These are phyloP conservation scores for Tyto alba DNA, from an alignment of 2,113 vertebrate species.

Conservation along the genomic window DNA sequence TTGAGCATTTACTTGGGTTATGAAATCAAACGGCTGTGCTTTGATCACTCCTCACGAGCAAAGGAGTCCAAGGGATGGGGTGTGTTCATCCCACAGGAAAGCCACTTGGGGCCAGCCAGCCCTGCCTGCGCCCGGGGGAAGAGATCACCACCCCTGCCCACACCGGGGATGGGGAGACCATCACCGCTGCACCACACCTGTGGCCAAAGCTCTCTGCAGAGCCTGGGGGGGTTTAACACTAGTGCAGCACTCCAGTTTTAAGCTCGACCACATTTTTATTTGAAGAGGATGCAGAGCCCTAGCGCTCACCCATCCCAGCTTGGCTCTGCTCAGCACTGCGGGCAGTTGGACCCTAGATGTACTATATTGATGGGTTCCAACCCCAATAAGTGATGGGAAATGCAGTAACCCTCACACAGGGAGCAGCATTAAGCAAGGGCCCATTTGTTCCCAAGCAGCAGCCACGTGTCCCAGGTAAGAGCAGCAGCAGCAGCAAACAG, in stretches of 20 bases:
- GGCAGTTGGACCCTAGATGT: neutral
- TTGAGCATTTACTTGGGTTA: neutral
- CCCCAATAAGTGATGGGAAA: neutral
- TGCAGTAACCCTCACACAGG: neutral
- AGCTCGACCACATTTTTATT: neutral
- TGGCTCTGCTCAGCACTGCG: too few relatives aligned
- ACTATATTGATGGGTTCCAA: neutral
- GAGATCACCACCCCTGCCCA: neutral
- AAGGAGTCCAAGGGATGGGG: neutral
- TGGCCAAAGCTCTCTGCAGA: neutral
- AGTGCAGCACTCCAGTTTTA: fast-evolving
- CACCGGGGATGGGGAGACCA: fast-evolving
- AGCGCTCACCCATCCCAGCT: neutral
- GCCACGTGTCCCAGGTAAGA: fast-evolving
- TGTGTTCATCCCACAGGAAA: neutral
- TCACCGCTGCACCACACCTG: fast-evolving
- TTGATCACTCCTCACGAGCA: neutral
- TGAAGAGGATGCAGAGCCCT: neutral
- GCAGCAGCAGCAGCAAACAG: neutral
- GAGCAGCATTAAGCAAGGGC: neutral
- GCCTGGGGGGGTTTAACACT: neutral
- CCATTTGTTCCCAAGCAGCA: fast-evolving
- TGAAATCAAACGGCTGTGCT: neutral
- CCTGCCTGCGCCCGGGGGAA: neutral
- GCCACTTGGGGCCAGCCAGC: neutral